Evolutionary conservation across 2,888 invertebrate genomes (phyloP), one percentile per base, ranked within the genome.

Genomic region (Aspidiotus rigidus): DNA sequence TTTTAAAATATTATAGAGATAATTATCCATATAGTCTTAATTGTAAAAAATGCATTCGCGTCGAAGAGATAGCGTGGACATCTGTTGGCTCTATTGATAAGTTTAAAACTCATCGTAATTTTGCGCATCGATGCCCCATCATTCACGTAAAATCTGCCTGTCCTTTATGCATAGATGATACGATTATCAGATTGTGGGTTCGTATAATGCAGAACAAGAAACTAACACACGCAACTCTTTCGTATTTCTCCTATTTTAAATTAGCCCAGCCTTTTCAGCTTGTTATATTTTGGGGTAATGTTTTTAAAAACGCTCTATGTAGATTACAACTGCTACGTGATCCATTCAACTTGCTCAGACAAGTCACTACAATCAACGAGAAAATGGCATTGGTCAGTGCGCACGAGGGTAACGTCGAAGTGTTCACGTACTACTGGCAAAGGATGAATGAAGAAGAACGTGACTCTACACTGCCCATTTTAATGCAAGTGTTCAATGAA

Each of bases 21-120:
- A 49, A 49, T 16, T 64, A 64, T 10, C 7, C 64, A 2, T 64
- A 64, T 41, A 55, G 55, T 10, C 17, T 53, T 9, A 55, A 40
- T 39, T 55, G 64, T 11, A 64, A 64, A 16, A 49, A 64, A 55
- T 64, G 55, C 55, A 55, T 64, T 9, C 64, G 64, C 7, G 64
- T 64, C 41, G 64, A 64, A 55, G 64, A 64, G 54, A 64, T 64
- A n/a, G 7, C 54, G 17, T 64, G 64, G 64, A 64, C 64, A 10
- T 55, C 64, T 40, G 53, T 55, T 16, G 64, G 64, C n/a, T 55
- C 64, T 16, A 64, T 64, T 28, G 64, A 64, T 55, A 64, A 64
- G 53, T 28, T 64, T 0, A 64, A 64, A 39, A 64, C 64, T n/a
- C 64, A 64, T 41, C 64, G 41, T 40, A 64, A 64, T 64, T 64